Evolutionary conservation across 2,888 invertebrate genomes (phyloP).

Genomic region (Ischnus inquisitorius): DNA sequence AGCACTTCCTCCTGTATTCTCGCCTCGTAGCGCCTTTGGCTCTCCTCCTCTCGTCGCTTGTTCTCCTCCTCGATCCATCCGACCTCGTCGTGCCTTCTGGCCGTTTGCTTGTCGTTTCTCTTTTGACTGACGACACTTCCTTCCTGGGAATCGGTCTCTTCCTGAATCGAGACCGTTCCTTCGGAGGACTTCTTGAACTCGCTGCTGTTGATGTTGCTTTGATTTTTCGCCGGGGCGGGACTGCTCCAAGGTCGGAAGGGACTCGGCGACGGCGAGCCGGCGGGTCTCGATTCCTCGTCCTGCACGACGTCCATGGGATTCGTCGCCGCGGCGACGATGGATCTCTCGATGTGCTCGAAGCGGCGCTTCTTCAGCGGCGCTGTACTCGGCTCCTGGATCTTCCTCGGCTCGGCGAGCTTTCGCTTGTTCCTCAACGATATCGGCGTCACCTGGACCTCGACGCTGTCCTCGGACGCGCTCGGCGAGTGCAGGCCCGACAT

Average conservation of each 20-base stretch:
- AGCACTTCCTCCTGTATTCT: slow-evolving; percentile 75
- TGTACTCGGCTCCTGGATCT: slow-evolving; percentile 86
- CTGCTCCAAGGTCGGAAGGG: slow-evolving; percentile 90
- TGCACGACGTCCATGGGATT: slow-evolving; percentile 64
- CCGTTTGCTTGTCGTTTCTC: slow-evolving; percentile 25
- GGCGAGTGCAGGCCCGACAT: slow-evolving; percentile 87
- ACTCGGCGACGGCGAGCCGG: slow-evolving; percentile 83
- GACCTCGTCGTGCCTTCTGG: slow-evolving; percentile 44
- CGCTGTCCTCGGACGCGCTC: slow-evolving; percentile 89
- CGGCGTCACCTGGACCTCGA: slow-evolving; percentile 88
- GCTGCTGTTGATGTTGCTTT: slow-evolving; percentile 54
- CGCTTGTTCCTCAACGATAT: slow-evolving; percentile 88
- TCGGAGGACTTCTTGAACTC: slow-evolving; percentile 63
- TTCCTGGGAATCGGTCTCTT: slow-evolving; percentile 50
- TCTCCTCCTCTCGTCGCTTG: slow-evolving; percentile 62
- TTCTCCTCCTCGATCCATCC: slow-evolving; percentile 67
- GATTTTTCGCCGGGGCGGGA: slow-evolving; percentile 59
- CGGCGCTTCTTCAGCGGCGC: slow-evolving; percentile 90
- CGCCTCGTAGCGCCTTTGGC: slow-evolving; percentile 67
- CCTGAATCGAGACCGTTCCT: slow-evolving; percentile 25
- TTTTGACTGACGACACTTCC: slow-evolving; percentile 16
- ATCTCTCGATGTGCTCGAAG: slow-evolving; percentile 76
- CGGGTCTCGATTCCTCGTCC: slow-evolving; percentile 80
- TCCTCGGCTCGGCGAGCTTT: slow-evolving; percentile 89
- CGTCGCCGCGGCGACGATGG: slow-evolving; percentile 76